Base-by-base conservation (phyloP, 1,140 invertebrate genomes). In the Chelonus insularis region DNA sequence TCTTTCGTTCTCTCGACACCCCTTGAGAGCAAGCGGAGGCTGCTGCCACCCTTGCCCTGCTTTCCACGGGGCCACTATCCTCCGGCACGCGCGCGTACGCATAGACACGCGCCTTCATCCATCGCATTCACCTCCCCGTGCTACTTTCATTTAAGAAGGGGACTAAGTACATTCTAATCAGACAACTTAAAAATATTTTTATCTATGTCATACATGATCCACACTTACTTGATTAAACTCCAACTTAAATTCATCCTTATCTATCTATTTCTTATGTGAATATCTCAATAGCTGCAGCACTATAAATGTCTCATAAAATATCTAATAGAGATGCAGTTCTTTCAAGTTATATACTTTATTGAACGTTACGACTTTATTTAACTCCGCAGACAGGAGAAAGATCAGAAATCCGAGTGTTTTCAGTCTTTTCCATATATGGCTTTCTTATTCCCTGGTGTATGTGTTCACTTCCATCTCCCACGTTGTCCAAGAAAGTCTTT, bases 51-150 rank as follows among this genome's bases (percentile, higher is more conserved):
- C 48, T 51, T 34, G 23, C 48, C 29, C 25, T 51, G 29, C 12
- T 51, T 51, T 51, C 14, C 47, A 16, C 4, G 23, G 48, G 48
- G 48, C 48, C 48, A 51, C 48, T 51, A 34, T 51, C 48, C 25
- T 34, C 25, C 34, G 48, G 48, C 48, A 51, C 48, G 48, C 48
- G 48, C 20, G 14, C 20, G 7, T 18, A 34, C 48, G 12, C 23
- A 51, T 32, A 34, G 2, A 48, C 21, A 25, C 45, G 21, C 45
- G 21, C 21, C n/a, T 23, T 4, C 20, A 1, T 48, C 2, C 41
- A 43, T 29, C 25, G 25, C 7, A 29, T 29, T n/a, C n/a, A n/a
- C 25, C 3, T 29, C 25, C 25, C 25, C 25, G 25, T 29, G 25
- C 25, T 29, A n/a, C n/a, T n/a, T n/a, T n/a, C n/a, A n/a, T n/a